Conservation (phyloP, 2,888 invertebrate genomes). For the Chymomyza fuscimana region DNA sequence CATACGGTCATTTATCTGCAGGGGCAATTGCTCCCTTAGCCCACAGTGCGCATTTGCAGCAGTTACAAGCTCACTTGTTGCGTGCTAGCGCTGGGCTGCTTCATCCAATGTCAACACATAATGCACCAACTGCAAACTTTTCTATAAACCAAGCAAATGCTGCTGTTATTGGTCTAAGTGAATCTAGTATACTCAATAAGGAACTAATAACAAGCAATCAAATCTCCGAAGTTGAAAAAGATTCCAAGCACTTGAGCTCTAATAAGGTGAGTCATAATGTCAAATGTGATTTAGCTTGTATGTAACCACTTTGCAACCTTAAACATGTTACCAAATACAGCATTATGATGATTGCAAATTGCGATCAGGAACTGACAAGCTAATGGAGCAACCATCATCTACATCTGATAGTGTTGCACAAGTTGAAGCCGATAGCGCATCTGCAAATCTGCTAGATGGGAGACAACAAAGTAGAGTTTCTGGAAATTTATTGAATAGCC, state of each 20-base stretch:
- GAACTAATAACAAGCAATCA: conserved; percentile 31
- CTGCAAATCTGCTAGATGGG: conserved; percentile 58
- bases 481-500: neutral
- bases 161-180: conserved; percentile 40
- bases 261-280: conserved; percentile 31
- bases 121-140: conserved; percentile 50
- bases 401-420: conserved; percentile 73
- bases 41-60: conserved; percentile 84
- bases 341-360: neutral
- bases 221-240: conserved; percentile 13
- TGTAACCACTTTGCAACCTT: neutral
- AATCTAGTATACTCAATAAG: conserved; percentile 24
- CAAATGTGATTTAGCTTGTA: neutral
- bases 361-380: neutral
- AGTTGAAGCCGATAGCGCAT: conserved; percentile 79
- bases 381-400: conserved; percentile 57
- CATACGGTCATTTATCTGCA: conserved; percentile 97
- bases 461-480: conserved; percentile 34
- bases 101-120: conserved; percentile 77
- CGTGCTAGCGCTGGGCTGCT: conserved; percentile 81
- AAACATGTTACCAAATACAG: neutral
- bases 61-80: conserved; percentile 89
- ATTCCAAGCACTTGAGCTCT: conserved; percentile 13
- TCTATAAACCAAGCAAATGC: conserved; percentile 20
- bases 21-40: conserved; percentile 93